Base-by-base conservation (phyloP, 2,888 invertebrate genomes). In the Eilema caniola region DNA sequence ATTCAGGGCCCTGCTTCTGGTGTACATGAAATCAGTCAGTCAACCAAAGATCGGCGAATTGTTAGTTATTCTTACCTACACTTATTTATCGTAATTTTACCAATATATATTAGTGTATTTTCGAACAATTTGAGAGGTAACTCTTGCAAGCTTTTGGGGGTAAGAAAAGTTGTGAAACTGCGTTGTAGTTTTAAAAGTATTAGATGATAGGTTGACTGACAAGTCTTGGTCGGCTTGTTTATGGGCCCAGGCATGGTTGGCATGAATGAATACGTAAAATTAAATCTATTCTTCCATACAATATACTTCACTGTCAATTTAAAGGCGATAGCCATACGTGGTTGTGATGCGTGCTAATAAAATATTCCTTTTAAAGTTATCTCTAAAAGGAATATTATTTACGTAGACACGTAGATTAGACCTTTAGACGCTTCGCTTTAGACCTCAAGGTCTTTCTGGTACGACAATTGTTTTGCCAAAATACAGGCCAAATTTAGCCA, bases 321-420 rank as follows among this genome's bases (percentile, higher is more conserved):
- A 89, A 85, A 89, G 90, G 93, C 93, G 87, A 88, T 89, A 83
- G 93, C 94, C 94, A 90, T 92, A 94, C 93, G 90, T 91, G 94
- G 94, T 95, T 95, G 94, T 94, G 95, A 95, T 89, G 90, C 94
- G 94, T 94, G 93, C 94, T 94, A 92, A 91, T 92, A 88, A 86
- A 85, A 82, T 88, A 85, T 89, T 86, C 86, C 88, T 90, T 90
- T 89, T 83, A 78, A 75, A 81, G 78, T 75, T 75, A 71, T 80
- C 85, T 86, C 87, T 86, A 88, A 89, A 90, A 90, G 91, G 86
- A 88, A 89, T 87, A 88, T 88, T 87, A 79, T 81, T 79, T 78
- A 89, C 78, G 91, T 93, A 93, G 93, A 86, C 93, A 92, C 93
- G 93, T 94, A 94, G 93, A 88, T 85, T 93, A 93, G 92, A 91